phyloP scores from a whole-genome alignment of 2,113 vertebrate species.

The Rhabdornis inornatus region DNA sequence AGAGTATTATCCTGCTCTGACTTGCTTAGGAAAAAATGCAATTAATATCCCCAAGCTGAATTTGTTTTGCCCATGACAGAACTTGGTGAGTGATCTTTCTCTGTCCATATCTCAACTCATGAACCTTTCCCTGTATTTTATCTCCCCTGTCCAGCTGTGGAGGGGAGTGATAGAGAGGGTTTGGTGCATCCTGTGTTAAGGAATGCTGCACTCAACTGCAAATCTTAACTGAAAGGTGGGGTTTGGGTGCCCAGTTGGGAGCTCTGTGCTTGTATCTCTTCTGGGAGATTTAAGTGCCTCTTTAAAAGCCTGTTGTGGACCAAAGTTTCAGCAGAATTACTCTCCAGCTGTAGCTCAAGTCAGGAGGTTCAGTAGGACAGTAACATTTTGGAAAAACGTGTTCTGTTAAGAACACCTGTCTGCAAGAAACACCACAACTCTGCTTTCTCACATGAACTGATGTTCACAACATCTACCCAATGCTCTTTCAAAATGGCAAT shows the following conservation, averaged over 20 bases:
- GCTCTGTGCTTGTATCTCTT: rapidly evolving
- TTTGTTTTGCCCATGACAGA: neutral
- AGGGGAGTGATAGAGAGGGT: neutral
- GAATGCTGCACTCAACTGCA: neutral
- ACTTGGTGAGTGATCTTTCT: neutral
- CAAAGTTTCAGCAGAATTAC: neutral
- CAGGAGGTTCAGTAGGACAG: neutral
- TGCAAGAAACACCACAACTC: neutral
- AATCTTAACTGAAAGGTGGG: neutral
- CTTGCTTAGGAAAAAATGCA: neutral
- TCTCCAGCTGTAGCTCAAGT: neutral
- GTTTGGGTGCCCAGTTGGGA: neutral
- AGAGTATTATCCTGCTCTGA: neutral
- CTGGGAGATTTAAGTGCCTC: neutral
- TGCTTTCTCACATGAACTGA: neutral
- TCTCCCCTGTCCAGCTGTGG: neutral
- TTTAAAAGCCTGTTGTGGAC: neutral
- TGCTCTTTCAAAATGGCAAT: neutral
- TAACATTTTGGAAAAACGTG: neutral
- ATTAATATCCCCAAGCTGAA: neutral
- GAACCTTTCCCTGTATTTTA: neutral
- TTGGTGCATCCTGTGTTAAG: neutral
- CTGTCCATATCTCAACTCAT: neutral
- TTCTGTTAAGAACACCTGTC: neutral
- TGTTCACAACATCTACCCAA: rapidly evolving